Conservation (phyloP, 2,888 invertebrate genomes). For the Sepiola atlantica region DNA sequence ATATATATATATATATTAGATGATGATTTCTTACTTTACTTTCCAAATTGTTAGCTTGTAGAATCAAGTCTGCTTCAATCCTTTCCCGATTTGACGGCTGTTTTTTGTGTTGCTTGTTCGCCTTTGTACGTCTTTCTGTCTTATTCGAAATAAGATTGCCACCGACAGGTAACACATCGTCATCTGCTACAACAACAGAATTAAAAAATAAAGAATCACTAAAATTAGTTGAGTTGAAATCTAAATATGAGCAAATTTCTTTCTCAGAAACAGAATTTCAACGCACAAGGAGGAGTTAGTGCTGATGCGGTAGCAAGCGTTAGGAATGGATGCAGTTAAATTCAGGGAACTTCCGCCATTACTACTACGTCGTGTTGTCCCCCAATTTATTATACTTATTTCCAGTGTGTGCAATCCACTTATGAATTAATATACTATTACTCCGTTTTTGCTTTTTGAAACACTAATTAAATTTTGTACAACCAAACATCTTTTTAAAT, state of each 20-base stretch:
- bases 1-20: not conserved
- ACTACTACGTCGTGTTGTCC: too few relatives aligned
- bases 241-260: not conserved
- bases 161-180: not conserved
- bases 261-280: too few relatives aligned
- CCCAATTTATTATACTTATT: too few relatives aligned
- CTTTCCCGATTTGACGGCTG: slow-evolving; percentile 55
- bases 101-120: not conserved
- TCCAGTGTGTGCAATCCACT: too few relatives aligned
- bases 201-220: not conserved
- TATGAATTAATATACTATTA: too few relatives aligned
- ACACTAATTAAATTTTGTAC: too few relatives aligned
- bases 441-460: too few relatives aligned
- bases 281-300: too few relatives aligned
- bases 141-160: not conserved
- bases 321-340: too few relatives aligned
- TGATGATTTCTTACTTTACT: slow-evolving; percentile 62
- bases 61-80: slow-evolving; percentile 64
- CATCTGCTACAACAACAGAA: not conserved
- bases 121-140: not conserved
- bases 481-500: too few relatives aligned
- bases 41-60: slow-evolving; percentile 64
- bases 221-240: not conserved
- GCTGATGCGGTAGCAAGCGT: too few relatives aligned
- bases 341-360: too few relatives aligned